Base-by-base conservation (phyloP, 2,113 vertebrate species). In the Caracal caracal region DNA sequence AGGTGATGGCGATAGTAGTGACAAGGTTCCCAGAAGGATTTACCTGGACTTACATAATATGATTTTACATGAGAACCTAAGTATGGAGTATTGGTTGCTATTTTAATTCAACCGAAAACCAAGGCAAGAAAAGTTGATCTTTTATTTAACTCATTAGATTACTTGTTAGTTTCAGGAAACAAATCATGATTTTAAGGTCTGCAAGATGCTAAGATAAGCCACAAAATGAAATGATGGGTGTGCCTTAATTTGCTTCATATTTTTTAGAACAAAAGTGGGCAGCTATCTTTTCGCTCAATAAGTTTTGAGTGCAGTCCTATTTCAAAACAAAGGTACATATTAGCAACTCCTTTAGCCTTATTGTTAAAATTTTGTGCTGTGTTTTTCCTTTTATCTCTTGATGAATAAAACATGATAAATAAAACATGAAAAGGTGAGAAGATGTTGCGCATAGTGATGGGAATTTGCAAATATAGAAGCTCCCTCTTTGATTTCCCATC, bases 381-480 rank as follows among this genome's bases (percentile, higher is more conserved):
- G 16, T 51, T 95, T 95, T 78, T 28, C 7, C 35, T 93, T 94
- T 97, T 49, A 68, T 86, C 33, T 78, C 19, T 75, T 90, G 24
- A 90, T 93, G 20, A 88, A 76, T 94, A 95, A 95, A 96, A 78
- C 61, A 53, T 51, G 9, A 87, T 93, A 88, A 96, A 96, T 53
- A 81, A 65, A 75, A 88, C 43, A n/a, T 49, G 47, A 63, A 76
- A 95, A 43, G 1, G 56, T 92, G 37, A 51, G 51, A n/a, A 33
- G 26, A 35, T 88, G 68, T n/a, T 86, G 35, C 49, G 22, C 20
- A 47, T 20, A 81, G 28, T 73, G 24, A 95, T 79, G 43, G 24
- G 17, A 78, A 90, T 88, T 93, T 93, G 1, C 9, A 70, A 91
- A 94, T 61, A 59, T 2, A 9, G 51, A 88, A 84, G 26, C 33